These are phyloP conservation scores for Cacatua alba DNA, from an alignment of 2,113 vertebrate species.

Conservation along the genomic window DNA sequence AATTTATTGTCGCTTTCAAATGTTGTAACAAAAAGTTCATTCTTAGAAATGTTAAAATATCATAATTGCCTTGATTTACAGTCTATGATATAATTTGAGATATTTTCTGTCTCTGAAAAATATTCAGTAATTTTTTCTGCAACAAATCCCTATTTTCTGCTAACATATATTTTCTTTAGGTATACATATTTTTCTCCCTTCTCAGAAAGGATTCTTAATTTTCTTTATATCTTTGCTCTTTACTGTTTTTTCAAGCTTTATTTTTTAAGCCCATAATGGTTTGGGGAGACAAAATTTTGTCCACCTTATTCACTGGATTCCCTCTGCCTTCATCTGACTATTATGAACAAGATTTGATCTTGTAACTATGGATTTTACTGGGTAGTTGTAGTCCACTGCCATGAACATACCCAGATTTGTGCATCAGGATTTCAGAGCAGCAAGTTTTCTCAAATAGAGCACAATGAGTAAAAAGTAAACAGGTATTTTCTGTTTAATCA, in stretches of 20 bases:
- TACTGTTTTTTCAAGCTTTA: neutral
- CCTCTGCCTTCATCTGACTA: neutral
- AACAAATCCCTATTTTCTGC: neutral
- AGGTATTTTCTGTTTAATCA: conserved; percentile 37
- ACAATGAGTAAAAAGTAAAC: neutral
- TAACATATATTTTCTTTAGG: neutral
- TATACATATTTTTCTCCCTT: neutral
- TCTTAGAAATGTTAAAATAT: neutral
- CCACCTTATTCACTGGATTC: neutral
- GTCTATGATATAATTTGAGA: fast-evolving
- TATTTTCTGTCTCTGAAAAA: neutral
- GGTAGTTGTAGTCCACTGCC: neutral
- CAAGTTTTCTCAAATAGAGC: neutral
- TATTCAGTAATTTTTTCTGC: neutral
- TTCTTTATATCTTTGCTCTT: neutral
- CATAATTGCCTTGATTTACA: neutral
- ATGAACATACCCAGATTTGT: neutral
- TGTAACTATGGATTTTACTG: neutral
- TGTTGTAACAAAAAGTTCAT: neutral
- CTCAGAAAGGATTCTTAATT: neutral
- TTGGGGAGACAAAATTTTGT: neutral
- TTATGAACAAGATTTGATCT: neutral
- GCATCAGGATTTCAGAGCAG: neutral
- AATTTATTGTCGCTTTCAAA: neutral
- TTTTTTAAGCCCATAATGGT: fast-evolving